These are phyloP conservation scores for Lagodon rhomboides DNA, from an alignment of 2,797 vertebrate species.

Conservation along the genomic window DNA sequence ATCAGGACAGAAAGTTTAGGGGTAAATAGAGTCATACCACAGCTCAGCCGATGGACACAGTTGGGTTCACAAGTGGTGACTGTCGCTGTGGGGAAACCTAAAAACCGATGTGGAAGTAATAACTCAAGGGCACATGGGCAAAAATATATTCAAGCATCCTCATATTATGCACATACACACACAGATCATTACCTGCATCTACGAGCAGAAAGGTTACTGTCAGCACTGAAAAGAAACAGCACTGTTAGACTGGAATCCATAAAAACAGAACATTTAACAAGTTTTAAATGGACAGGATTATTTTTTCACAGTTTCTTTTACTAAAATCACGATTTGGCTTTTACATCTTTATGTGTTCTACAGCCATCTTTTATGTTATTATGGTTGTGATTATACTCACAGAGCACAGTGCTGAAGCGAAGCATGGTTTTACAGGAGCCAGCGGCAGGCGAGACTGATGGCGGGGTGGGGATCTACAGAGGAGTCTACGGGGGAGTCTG, in stretches of 20 bases:
- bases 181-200: constrained; percentile 51
- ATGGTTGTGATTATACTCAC: constrained; percentile 45
- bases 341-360: not conserved
- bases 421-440: constrained; percentile 36
- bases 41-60: constrained; percentile 59
- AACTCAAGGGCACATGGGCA: not conserved
- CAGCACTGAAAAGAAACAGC: constrained; percentile 43
- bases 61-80: constrained; percentile 45
- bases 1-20: not conserved
- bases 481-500: not conserved
- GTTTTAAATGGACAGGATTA: too few species aligned
- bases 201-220: constrained; percentile 25
- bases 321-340: not conserved
- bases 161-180: not conserved
- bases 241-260: not conserved
- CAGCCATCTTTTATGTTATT: too few species aligned
- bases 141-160: not conserved
- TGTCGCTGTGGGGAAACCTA: constrained; percentile 29
- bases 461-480: not conserved
- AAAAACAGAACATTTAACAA: not conserved
- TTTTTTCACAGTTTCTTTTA: too few species aligned
- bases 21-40: constrained; percentile 57
- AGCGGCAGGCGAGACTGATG: not conserved
- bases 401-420: constrained; percentile 7
- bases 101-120: not conserved